Percentiles rank a stretch among this genome's conserved stretches.
Evolutionary conservation across 2,888 invertebrate species (phyloP).

Genomic region (Pegoplata infirma): DNA sequence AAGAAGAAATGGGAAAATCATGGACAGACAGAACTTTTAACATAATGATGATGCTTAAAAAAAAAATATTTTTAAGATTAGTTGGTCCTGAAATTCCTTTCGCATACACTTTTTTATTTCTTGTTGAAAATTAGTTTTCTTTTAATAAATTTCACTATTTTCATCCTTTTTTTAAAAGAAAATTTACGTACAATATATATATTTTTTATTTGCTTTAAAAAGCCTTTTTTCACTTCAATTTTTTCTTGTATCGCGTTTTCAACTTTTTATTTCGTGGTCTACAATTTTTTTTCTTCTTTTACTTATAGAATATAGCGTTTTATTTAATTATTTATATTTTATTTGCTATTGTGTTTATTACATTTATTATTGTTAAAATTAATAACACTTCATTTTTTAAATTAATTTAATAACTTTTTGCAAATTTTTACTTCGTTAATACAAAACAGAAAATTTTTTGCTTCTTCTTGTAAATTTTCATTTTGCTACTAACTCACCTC

Average conservation of each 20-base stretch:
- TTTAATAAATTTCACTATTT: conserved; percentile 11
- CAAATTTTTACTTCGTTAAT: conserved; percentile 46
- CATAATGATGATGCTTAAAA: conserved; percentile 47
- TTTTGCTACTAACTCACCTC: conserved; percentile 22
- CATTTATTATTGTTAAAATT: conserved; percentile 31
- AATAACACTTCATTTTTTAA: conserved; percentile 29
- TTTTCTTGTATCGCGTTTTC: conserved; percentile 38
- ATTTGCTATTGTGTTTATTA: conserved; percentile 7
- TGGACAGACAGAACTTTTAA: conserved; percentile 40
- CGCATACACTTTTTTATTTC: not conserved
- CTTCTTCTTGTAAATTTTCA: conserved; percentile 49
- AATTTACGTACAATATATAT: conserved; percentile 42
- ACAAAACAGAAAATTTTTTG: conserved; percentile 55
- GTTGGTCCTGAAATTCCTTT: not conserved
- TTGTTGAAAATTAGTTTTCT: not conserved
- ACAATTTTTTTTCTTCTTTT: conserved; percentile 19
- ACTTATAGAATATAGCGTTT: conserved; percentile 8
- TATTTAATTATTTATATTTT: conserved; percentile 3
- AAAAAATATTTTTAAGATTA: not conserved
- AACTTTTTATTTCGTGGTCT: conserved; percentile 42
- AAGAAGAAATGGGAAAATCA: conserved; percentile 21
- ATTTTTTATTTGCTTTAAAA: conserved; percentile 38
- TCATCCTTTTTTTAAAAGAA: not conserved
- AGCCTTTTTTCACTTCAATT: conserved; percentile 41
- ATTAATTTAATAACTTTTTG: conserved; percentile 43